Conservation (phyloP, 2,888 invertebrate genomes). For the Cantharis nigra region DNA sequence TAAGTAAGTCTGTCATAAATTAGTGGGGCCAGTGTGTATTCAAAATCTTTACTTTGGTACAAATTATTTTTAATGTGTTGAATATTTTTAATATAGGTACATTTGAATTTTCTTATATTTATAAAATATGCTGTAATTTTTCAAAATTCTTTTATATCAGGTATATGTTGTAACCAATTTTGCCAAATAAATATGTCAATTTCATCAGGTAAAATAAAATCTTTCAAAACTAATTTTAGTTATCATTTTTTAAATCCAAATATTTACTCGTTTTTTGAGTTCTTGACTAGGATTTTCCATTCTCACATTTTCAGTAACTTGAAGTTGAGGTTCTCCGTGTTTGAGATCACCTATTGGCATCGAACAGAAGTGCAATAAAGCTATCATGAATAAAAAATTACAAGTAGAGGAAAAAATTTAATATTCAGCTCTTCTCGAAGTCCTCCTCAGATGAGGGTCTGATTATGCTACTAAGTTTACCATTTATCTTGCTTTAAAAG, state of each 20-base stretch:
- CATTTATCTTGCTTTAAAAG: too few species aligned
- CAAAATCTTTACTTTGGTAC: background rate
- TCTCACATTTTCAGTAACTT: too few species aligned
- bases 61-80: background rate
- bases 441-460: too few species aligned
- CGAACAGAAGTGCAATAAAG: too few species aligned
- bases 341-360: too few species aligned
- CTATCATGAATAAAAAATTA: too few species aligned
- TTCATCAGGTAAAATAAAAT: slow-evolving; percentile 15
- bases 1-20: background rate
- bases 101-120: slow-evolving; percentile 5
- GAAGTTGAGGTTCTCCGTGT: too few species aligned
- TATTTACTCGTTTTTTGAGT: too few species aligned
- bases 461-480: too few species aligned
- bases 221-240: background rate
- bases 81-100: slow-evolving; percentile 4
- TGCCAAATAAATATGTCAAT: slow-evolving; percentile 50
- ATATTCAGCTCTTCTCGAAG: too few species aligned
- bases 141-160: slow-evolving; percentile 56
- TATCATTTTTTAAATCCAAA: background rate
- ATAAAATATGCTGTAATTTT: slow-evolving; percentile 3
- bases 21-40: background rate
- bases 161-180: slow-evolving; percentile 54
- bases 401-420: too few species aligned
- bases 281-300: too few species aligned